phyloP scores from a whole-genome alignment of 1,140 invertebrate genomes.

The Leguminivora glycinivorella region DNA sequence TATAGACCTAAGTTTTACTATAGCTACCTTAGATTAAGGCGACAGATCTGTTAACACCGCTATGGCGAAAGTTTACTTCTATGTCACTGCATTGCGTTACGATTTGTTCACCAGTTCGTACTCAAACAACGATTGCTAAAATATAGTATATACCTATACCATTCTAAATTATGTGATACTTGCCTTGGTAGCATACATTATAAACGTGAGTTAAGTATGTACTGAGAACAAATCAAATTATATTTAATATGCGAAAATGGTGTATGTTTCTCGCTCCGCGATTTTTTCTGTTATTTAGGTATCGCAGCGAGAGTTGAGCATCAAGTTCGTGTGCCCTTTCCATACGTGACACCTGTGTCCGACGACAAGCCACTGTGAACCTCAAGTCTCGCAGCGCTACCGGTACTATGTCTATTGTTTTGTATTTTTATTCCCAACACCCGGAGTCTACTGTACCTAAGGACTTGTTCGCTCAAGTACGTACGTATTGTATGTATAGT shows the following conservation, averaged over 20 bases:
- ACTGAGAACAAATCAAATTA: constrained; percentile 18
- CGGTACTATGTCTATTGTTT: constrained; percentile 3
- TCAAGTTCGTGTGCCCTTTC: background rate
- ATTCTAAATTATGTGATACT: background rate
- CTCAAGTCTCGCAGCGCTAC: constrained; percentile 1
- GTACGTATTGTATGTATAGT: constrained; percentile 9
- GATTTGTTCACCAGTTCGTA: constrained; percentile 43
- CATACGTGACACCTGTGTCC: background rate
- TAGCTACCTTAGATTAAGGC: constrained; percentile 66
- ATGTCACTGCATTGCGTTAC: constrained; percentile 49
- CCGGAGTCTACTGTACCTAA: constrained; percentile 10
- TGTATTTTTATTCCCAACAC: constrained; percentile 3
- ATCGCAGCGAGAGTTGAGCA: background rate
- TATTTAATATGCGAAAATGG: constrained; percentile 1
- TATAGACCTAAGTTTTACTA: constrained; percentile 62
- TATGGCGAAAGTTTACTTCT: constrained; percentile 50
- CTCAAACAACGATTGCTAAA: constrained; percentile 29
- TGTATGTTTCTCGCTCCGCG: constrained; percentile 15
- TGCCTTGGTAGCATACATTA: background rate
- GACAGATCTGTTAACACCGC: constrained; percentile 67
- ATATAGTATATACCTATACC: constrained; percentile 32
- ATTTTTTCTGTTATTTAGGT: constrained; percentile 1
- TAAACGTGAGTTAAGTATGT: constrained; percentile 22
- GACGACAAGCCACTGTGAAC: background rate
- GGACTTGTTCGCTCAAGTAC: constrained; percentile 21